These are phyloP conservation scores for Gallinago undulata DNA, from an alignment of 2,113 vertebrate species.

Conservation along the genomic window DNA sequence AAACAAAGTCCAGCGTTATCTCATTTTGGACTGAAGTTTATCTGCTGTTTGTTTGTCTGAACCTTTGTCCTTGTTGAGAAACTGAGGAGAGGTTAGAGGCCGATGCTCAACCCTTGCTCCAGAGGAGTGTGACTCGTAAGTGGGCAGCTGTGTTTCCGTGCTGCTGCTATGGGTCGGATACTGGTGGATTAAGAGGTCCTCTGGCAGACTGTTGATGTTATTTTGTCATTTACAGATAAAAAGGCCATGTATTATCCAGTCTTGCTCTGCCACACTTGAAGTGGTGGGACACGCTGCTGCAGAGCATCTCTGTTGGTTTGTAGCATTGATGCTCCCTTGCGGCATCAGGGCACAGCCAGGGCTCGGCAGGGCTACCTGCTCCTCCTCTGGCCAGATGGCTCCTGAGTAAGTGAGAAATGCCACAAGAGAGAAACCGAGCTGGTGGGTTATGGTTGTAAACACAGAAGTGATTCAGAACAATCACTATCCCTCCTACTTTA, in stretches of 20 bases:
- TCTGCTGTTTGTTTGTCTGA: neutral
- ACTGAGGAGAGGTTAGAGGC: neutral
- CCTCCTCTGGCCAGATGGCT: neutral
- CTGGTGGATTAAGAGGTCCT: neutral
- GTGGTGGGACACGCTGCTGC: neutral
- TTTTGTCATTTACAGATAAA: neutral
- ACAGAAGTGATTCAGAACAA: neutral
- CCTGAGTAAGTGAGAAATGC: neutral
- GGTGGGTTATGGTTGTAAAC: neutral
- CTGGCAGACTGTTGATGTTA: neutral
- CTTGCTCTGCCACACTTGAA: neutral
- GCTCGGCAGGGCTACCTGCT: neutral
- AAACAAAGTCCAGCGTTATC: neutral
- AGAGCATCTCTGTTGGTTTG: neutral
- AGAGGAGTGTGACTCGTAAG: fast-evolving
- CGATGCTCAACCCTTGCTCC: neutral
- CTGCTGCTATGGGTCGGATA: fast-evolving
- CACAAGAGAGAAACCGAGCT: neutral
- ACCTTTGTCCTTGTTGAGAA: conserved; percentile 12
- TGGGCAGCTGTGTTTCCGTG: neutral
- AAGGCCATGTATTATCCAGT: neutral
- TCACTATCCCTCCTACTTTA: neutral
- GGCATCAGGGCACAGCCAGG: neutral
- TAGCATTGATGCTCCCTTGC: neutral
- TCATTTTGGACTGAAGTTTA: neutral